A percentile compares a stretch with the other conserved stretches of the same genome.
Evolutionary conservation across 2,797 vertebrate species (phyloP).

Genomic region (Cottoperca gobio): DNA sequence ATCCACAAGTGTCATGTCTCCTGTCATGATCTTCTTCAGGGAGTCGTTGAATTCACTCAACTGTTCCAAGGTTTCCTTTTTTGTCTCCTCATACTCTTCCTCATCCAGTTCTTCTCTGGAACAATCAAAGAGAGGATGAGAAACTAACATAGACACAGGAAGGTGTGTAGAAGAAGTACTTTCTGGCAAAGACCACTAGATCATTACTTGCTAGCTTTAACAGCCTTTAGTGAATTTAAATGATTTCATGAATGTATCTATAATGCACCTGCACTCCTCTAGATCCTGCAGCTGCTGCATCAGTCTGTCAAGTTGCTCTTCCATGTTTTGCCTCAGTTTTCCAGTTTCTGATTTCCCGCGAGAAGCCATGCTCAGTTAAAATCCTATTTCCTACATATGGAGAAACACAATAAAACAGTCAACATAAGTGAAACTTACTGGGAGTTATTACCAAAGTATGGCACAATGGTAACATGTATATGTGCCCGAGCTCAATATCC

Average conservation of each 20-base stretch:
- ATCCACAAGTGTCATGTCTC: conserved; percentile 97
- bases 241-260: background rate
- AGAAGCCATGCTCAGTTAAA: conserved; percentile 90
- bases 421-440: rapidly evolving
- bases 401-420: background rate
- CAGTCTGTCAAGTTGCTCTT: conserved; percentile 95
- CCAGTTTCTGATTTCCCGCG: conserved; percentile 95
- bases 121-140: background rate
- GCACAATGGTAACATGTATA: background rate
- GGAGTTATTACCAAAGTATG: background rate
- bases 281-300: conserved; percentile 98
- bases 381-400: background rate
- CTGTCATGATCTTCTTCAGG: conserved; percentile 96
- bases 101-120: conserved; percentile 93
- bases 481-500: too few species aligned
- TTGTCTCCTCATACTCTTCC: conserved; percentile 97
- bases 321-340: conserved; percentile 96
- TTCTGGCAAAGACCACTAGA: background rate
- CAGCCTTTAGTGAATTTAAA: background rate
- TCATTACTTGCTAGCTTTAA: background rate
- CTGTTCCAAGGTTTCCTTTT: conserved; percentile 97
- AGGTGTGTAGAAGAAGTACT: background rate
- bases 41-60: conserved; percentile 96
- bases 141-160: background rate
- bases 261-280: conserved; percentile 95